These are phyloP conservation scores for Oryzias sinensis DNA, from an alignment of 2,797 vertebrate genomes.

Conservation along the genomic window DNA sequence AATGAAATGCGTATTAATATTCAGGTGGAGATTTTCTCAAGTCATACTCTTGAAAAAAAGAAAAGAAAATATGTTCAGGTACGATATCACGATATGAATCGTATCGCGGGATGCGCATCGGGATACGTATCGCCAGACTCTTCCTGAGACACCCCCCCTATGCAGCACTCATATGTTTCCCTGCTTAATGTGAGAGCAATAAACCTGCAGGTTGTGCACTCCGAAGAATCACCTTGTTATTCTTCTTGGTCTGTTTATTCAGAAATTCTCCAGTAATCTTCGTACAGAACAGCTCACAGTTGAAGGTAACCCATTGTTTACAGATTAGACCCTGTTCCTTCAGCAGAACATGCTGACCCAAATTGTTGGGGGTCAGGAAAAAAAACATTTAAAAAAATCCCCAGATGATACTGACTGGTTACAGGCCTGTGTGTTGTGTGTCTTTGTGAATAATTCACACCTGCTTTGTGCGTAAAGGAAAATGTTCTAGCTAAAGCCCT, in stretches of 20 bases:
- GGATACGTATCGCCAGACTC: no score
- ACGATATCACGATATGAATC: no score
- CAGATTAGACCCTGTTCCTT: conserved; percentile 56
- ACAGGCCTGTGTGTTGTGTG: conserved; percentile 16
- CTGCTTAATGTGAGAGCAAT: no score
- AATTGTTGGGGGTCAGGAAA: conserved; percentile 49
- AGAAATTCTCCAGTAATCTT: conserved; percentile 49
- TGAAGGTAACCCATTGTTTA: conserved; percentile 63
- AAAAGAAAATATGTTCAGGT: no score
- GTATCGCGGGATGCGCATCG: no score
- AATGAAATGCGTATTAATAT: no score
- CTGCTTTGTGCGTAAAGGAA: conserved; percentile 49
- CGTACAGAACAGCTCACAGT: conserved; percentile 39
- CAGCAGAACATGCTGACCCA: conserved; percentile 62
- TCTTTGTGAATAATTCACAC: conserved; percentile 38
- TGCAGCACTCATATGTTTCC: no score
- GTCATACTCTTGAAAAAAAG: no score
- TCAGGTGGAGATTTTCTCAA: no score
- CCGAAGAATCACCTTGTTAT: neutral
- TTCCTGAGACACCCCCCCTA: no score
- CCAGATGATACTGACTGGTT: conserved; percentile 26
- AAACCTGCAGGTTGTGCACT: no score
- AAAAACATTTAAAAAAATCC: conserved; percentile 12
- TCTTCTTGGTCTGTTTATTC: conserved; percentile 29
- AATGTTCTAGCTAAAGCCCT: conserved; percentile 41